Conservation (phyloP, 2,888 invertebrate genomes). For the Trimorus sp. region DNA sequence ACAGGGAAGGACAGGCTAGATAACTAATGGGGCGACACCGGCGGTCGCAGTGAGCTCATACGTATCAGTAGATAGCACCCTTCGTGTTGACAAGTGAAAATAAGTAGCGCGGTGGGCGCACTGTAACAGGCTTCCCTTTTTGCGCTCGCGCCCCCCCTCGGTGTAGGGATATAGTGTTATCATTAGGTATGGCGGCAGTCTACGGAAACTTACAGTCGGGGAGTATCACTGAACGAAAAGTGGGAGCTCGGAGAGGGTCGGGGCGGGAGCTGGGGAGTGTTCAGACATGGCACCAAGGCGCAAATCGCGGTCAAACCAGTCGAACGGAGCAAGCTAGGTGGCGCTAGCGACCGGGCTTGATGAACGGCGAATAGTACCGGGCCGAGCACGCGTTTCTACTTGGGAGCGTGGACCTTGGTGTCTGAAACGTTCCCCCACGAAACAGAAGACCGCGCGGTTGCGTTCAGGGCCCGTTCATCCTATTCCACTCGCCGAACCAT, state of each 20-base stretch:
- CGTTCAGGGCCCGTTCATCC: conserved; percentile 44
- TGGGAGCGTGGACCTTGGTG: conserved; percentile 72
- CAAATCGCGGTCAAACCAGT: conserved; percentile 22
- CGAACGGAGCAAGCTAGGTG: neutral
- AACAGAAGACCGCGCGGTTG: conserved; percentile 64
- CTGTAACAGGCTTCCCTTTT: conserved; percentile 82
- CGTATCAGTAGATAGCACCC: conserved; percentile 80
- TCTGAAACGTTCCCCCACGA: conserved; percentile 65
- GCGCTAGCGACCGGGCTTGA: conserved; percentile 2
- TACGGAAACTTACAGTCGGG: conserved; percentile 75
- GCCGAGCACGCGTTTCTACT: neutral
- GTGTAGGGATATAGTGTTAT: conserved; percentile 72
- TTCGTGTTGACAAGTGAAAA: conserved; percentile 80
- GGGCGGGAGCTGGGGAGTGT: neutral
- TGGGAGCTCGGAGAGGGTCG: neutral
- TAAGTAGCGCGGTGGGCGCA: conserved; percentile 80
- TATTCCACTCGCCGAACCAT: conserved; percentile 36
- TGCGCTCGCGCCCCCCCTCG: conserved; percentile 81
- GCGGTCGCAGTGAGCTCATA: conserved; percentile 45
- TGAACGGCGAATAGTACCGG: neutral
- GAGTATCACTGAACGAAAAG: conserved; percentile 56
- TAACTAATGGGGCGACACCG: conserved; percentile 67
- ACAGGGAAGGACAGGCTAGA: too few species aligned
- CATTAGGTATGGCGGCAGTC: conserved; percentile 69
- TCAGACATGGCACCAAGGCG: conserved; percentile 39